Base-by-base conservation (phyloP, 92 coral and sea anemone genomes). In the Porites divaricata region DNA sequence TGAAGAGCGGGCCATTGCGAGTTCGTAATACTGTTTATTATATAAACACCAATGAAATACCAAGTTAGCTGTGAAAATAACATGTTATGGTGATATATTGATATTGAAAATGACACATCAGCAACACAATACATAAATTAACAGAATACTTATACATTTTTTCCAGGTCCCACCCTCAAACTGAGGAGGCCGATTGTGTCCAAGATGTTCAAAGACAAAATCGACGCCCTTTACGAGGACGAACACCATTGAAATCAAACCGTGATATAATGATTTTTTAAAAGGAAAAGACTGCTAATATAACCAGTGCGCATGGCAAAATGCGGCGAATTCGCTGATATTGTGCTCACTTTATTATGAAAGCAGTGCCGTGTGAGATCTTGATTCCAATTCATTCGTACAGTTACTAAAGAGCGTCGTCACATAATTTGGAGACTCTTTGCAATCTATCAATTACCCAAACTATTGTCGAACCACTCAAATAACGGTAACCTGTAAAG, bases 141-240 rank as follows among this genome's bases (percentile, higher is more conserved):
- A 25, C 50, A 19, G 51, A 14, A 58, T 58, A 45, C 48, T 15
- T 4, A 3, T 22, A 3, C 11, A 12, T 70, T 48, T 70, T 70
- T 28, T 77, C n/a, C 23, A 96, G 99, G 99, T 65, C 99, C 99
- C 73, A 96, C 99, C 67, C 71, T 96, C 78, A 96, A 96, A 80
- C 68, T 96, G 86, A 89, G 96, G 82, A 89, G 99, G 51, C 99
- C 99, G 13, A 92, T 96, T 52, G 95, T 96, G 20, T 58, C 86
- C 89, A 96, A 96, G 88, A 96, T 86, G 95, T 96, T 89, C 93
- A 93, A 91, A 74, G 93, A 93, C 74, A 81, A 86, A 74, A 96
- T 96, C 62, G 99, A 96, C 35, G 96, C 86, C 9, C 95, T 96
- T 72, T 96, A 96, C 70, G 84, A 87, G 16, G 78, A 73, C 48